Percentiles rank a stretch among this genome's conserved stretches.
These are phyloP conservation scores for Sander lucioperca DNA, from an alignment of 2,113 vertebrate species.

Conservation along the genomic window DNA sequence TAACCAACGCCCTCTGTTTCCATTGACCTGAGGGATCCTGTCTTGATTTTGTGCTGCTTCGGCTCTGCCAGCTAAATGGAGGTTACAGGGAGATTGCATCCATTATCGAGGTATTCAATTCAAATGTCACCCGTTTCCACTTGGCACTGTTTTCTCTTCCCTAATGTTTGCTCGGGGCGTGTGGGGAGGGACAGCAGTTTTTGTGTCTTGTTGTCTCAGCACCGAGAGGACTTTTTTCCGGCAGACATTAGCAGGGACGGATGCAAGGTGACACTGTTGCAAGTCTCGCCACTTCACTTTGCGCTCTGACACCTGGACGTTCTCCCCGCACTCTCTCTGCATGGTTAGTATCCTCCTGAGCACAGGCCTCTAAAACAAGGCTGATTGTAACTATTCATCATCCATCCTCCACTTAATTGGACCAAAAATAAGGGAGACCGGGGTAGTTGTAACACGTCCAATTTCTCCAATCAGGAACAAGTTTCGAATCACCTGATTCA, in stretches of 20 bases:
- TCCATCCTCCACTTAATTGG: slow-evolving; percentile 74
- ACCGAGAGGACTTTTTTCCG: slow-evolving; percentile 61
- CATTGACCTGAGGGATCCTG: slow-evolving; percentile 77
- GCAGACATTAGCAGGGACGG: slow-evolving; percentile 68
- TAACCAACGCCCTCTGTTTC: slow-evolving; percentile 78
- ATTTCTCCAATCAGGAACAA: no score
- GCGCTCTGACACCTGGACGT: slow-evolving; percentile 67
- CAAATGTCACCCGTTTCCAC: slow-evolving; percentile 85
- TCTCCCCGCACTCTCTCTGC: slow-evolving; percentile 54
- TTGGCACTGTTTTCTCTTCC: slow-evolving; percentile 76
- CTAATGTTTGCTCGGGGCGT: slow-evolving; percentile 75
- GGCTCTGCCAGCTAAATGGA: slow-evolving; percentile 83
- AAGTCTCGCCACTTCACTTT: slow-evolving; percentile 77
- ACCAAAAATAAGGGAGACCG: slow-evolving; percentile 46
- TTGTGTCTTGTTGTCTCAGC: slow-evolving; percentile 66
- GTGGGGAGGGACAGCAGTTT: slow-evolving; percentile 13
- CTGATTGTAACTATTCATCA: slow-evolving; percentile 85
- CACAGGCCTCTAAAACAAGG: slow-evolving; percentile 79
- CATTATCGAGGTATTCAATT: slow-evolving; percentile 84
- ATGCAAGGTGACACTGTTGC: slow-evolving; percentile 82
- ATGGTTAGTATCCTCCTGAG: slow-evolving; percentile 82
- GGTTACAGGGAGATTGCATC: slow-evolving; percentile 81
- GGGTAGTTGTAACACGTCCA: no score
- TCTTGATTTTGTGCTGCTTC: slow-evolving; percentile 67
- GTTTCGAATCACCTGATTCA: no score